Evolutionary conservation across 2,113 vertebrate genomes (phyloP), one percentile per base, ranked within the genome.

Genomic region (Ibidorhyncha struthersii): DNA sequence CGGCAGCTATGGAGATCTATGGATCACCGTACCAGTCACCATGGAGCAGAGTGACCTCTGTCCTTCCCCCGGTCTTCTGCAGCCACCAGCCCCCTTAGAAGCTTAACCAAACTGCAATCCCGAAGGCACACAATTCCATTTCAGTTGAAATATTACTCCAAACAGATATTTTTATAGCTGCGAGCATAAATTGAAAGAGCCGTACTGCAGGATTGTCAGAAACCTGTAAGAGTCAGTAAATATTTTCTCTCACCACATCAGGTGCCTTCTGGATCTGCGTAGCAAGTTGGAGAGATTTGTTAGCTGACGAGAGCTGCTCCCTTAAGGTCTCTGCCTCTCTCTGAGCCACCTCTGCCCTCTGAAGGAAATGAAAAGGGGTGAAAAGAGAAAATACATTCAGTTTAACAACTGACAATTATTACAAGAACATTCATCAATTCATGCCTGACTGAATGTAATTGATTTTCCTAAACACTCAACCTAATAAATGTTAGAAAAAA

Each of bases 311-410:
- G 97, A 99, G 98, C 98, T 99, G 99, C 97, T 99, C 99, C 97
- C 98, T 98, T 96, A 99, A 98, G 95, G 99, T 98, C 97, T 99
- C 99, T 27, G 98, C 98, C 97, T 99, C 99, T 97, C 99, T 98
- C 97, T 99, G 99, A 61, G 99, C 99, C 86, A 99, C 98, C 96
- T 99, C 99, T 97, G 99, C 99, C 98, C 99, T 99, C 99, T 99
- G 98, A 84, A 97, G 96, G 97, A 97, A 98, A 97, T 86, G 96
- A 95, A 97, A 98, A 97, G 94, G 97, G 96, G 96, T 83, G 96
- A 96, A 96, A 96, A 98, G 98, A 98, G 97, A 98, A 98, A 98
- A 98, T 97, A 98, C 97, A 97, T 98, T 98, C 96, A 96, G 98
- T 98, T 98, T 98, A 98, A 98, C 98, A 98, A 98, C 98, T 98